Evolutionary conservation across 2,888 invertebrate species (phyloP).

Genomic region (Kryphioiulus occultus): DNA sequence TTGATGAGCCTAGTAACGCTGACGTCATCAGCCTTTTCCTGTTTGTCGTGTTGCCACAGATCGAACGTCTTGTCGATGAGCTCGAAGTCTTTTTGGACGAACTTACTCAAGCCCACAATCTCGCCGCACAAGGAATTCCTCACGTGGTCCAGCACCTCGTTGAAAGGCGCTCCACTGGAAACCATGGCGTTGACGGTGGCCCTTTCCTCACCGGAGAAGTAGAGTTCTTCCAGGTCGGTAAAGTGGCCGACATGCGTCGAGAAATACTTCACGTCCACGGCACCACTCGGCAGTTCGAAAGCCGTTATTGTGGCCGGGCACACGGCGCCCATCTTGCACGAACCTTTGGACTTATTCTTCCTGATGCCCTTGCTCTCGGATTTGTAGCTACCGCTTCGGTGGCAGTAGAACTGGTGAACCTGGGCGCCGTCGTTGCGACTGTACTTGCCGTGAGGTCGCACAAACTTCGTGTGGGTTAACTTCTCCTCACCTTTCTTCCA

Average conservation of each 20-base stretch:
- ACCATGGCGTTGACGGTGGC: background rate
- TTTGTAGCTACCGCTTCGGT: slow-evolving; percentile 46
- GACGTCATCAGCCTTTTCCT: background rate
- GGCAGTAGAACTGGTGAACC: slow-evolving; percentile 45
- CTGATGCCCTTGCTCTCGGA: slow-evolving; percentile 43
- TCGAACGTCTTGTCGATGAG: background rate
- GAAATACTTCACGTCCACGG: slow-evolving; percentile 1
- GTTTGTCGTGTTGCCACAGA: background rate
- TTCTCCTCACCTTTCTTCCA: slow-evolving; percentile 48
- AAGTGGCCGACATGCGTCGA: slow-evolving; percentile 47
- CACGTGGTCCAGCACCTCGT: slow-evolving; percentile 1
- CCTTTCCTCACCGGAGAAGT: slow-evolving; percentile 1
- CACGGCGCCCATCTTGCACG: slow-evolving; percentile 41
- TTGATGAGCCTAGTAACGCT: background rate
- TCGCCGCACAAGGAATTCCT: slow-evolving; percentile 17
- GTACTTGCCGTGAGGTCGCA: slow-evolving; percentile 39
- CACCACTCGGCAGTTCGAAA: background rate
- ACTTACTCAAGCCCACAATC: background rate
- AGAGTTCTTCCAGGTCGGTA: slow-evolving; percentile 42
- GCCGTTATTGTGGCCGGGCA: slow-evolving; percentile 50
- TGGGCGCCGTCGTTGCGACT: background rate
- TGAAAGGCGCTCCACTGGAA: background rate
- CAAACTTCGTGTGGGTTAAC: background rate
- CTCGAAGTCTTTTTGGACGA: background rate
- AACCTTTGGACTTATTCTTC: slow-evolving; percentile 43